Conservation (phyloP, 35 echinoderm and acorn worm genomes). For the Hemicentrotus pulcherrimus region DNA sequence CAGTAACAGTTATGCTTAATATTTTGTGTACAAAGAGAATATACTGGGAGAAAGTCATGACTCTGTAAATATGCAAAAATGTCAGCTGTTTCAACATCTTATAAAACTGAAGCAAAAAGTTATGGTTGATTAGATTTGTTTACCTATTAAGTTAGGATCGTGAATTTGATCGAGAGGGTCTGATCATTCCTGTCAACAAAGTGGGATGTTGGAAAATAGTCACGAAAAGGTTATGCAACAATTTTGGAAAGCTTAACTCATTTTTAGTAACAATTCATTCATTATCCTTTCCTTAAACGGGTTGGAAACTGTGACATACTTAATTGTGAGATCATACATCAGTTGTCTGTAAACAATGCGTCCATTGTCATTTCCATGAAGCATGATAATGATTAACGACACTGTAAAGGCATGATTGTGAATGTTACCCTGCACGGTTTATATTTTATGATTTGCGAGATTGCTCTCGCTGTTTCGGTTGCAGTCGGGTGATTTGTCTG, state of each 20-base stretch:
- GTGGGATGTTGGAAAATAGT: not conserved
- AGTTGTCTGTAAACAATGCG: not conserved
- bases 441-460: not conserved
- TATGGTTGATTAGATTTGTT: too few relatives aligned
- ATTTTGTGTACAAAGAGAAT: too few relatives aligned
- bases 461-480: not conserved
- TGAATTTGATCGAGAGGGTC: too few relatives aligned
- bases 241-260: not conserved
- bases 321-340: not conserved
- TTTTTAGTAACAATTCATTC: not conserved
- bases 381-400: not conserved
- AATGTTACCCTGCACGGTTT: not conserved
- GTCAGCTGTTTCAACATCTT: too few relatives aligned
- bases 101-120: too few relatives aligned
- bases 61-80: too few relatives aligned
- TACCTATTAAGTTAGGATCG: too few relatives aligned
- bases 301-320: not conserved
- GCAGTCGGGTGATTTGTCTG: not conserved
- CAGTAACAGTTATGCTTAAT: too few relatives aligned
- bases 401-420: not conserved
- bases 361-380: not conserved
- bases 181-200: not conserved
- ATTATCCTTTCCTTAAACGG: too few relatives aligned
- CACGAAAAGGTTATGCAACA: not conserved
- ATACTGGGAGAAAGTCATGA: too few relatives aligned